phyloP scores from a whole-genome alignment of 2,888 invertebrate genomes.

The Eupeodes luniger region DNA sequence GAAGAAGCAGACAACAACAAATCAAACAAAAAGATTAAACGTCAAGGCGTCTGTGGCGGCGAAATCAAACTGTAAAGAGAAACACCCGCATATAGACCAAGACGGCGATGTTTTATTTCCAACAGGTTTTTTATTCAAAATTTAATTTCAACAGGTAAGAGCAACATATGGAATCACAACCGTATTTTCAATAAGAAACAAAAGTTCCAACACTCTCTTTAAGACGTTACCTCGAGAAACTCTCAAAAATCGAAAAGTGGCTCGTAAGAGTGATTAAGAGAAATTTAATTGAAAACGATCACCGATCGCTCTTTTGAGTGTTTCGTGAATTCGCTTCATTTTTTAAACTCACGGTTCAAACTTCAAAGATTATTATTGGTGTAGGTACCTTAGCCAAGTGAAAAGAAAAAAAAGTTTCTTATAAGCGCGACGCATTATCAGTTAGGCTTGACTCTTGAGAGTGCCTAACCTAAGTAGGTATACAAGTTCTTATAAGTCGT shows the following conservation, averaged over 20 bases:
- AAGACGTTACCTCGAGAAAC: background rate
- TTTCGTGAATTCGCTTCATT: constrained; percentile 35
- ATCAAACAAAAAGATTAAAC: background rate
- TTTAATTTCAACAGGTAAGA: constrained; percentile 56
- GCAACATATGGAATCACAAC: background rate
- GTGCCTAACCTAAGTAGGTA: background rate
- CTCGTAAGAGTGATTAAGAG: constrained; percentile 42
- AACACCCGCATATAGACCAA: constrained; percentile 63
- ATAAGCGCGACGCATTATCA: constrained; percentile 14
- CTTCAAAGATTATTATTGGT: too few species aligned
- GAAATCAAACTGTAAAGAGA: constrained; percentile 70
- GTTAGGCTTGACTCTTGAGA: background rate
- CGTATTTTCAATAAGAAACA: background rate
- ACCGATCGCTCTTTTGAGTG: constrained; percentile 7
- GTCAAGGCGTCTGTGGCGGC: constrained; percentile 19
- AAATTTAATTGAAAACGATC: constrained; percentile 3
- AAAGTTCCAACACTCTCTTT: background rate
- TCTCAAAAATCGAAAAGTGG: background rate
- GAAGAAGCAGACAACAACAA: constrained; percentile 17
- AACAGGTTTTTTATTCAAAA: constrained; percentile 1
- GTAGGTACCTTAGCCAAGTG: too few species aligned
- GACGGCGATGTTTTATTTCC: constrained; percentile 5
- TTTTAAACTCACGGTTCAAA: background rate
- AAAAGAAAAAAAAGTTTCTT: constrained; percentile 20
- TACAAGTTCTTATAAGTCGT: too few species aligned